A percentile compares a stretch with the other conserved stretches of the same genome.
Evolutionary conservation across 2,113 vertebrate species (phyloP).

Genomic region (Trochalopteron elliotii): DNA sequence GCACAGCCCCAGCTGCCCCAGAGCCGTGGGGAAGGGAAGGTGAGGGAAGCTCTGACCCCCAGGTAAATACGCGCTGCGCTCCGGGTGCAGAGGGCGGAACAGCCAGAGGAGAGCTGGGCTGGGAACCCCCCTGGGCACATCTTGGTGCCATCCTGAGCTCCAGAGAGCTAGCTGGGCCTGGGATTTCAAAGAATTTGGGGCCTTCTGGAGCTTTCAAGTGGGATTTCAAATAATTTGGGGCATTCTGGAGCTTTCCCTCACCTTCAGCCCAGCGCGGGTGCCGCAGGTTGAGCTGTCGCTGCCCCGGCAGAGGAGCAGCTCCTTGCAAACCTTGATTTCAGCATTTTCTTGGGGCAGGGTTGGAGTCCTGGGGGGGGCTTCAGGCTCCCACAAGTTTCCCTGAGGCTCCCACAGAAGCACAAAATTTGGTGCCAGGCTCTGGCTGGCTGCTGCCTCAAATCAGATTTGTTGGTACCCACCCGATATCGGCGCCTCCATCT

Average conservation of each 20-base stretch:
- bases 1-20: background rate
- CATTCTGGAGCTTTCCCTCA: background rate
- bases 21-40: background rate
- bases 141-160: background rate
- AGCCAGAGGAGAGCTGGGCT: rapidly evolving
- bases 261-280: rapidly evolving
- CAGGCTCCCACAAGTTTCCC: background rate
- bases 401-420: background rate
- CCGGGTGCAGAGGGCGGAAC: rapidly evolving
- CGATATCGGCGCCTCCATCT: background rate
- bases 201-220: background rate
- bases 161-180: background rate
- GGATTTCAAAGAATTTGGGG: background rate
- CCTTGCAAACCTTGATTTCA: background rate
- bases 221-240: too few relatives aligned
- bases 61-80: background rate
- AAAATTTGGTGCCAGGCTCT: background rate
- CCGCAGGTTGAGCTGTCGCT: rapidly evolving
- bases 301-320: rapidly evolving
- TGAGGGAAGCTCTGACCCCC: background rate
- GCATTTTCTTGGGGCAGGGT: background rate
- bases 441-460: background rate
- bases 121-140: rapidly evolving
- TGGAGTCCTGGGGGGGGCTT: background rate
- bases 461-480: background rate